These are phyloP conservation scores for Tiaroga cobitis DNA, from an alignment of 2,797 vertebrate genomes.

Conservation along the genomic window DNA sequence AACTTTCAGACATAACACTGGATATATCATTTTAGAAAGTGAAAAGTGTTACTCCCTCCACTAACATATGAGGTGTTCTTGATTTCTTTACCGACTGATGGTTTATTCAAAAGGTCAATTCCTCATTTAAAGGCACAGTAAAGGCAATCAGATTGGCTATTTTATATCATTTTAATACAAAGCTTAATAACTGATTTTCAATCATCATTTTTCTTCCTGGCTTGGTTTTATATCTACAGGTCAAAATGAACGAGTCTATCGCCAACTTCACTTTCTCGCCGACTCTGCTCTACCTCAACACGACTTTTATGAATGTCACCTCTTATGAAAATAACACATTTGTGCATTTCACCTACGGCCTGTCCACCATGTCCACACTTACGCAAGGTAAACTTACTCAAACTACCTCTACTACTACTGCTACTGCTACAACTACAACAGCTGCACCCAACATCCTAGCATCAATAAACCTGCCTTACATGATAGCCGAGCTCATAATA, in stretches of 20 bases:
- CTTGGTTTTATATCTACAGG: slow-evolving; percentile 2
- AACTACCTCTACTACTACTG: background rate
- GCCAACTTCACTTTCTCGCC: slow-evolving; percentile 17
- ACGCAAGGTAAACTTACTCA: slow-evolving; percentile 35
- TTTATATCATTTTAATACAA: background rate
- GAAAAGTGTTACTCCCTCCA: background rate
- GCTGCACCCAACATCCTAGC: slow-evolving; percentile 36
- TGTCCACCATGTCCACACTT: background rate
- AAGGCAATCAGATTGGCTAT: background rate
- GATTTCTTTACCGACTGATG: background rate
- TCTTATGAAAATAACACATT: slow-evolving; percentile 41
- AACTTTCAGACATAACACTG: background rate
- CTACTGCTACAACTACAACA: background rate
- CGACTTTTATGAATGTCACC: slow-evolving; percentile 26
- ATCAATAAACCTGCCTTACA: slow-evolving; percentile 73
- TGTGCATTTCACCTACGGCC: background rate
- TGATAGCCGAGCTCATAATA: slow-evolving; percentile 76
- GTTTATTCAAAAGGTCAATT: background rate
- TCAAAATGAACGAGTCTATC: slow-evolving; percentile 42
- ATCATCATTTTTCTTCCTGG: background rate
- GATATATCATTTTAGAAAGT: background rate
- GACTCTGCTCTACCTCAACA: slow-evolving; percentile 21
- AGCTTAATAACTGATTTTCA: background rate
- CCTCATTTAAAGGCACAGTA: background rate
- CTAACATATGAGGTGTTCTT: background rate